Conservation (phyloP, 2,113 vertebrate genomes). For the Arothron firmamentum region DNA sequence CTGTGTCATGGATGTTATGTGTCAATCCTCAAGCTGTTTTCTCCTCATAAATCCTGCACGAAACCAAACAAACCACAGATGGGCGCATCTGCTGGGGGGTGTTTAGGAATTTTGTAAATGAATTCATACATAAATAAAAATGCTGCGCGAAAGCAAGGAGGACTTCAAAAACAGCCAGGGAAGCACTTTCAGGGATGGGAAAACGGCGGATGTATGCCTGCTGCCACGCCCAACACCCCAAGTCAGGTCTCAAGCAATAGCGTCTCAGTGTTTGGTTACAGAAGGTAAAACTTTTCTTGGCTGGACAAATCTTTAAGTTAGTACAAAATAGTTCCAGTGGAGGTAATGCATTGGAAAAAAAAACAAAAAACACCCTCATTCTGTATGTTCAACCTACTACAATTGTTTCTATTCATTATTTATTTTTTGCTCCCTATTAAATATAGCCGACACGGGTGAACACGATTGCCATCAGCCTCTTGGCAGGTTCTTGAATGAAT, state of each 20-base stretch:
- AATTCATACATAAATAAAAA: neutral
- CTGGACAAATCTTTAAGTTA: no score
- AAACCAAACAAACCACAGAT: conserved; percentile 47
- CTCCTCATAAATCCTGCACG: conserved; percentile 14
- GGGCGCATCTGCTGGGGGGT: conserved; percentile 47
- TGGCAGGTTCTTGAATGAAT: conserved; percentile 48
- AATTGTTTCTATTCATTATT: conserved; percentile 10
- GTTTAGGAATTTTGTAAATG: conserved; percentile 14
- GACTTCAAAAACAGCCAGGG: no score
- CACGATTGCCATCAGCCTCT: conserved; percentile 16
- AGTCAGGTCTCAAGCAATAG: no score
- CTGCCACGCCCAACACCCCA: no score
- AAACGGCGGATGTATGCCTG: no score
- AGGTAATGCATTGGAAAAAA: no score
- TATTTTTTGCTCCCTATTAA: neutral
- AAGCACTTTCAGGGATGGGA: no score
- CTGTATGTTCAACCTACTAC: neutral
- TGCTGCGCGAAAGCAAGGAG: conserved; percentile 10
- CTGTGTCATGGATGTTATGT: conserved; percentile 6
- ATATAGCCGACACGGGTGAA: neutral
- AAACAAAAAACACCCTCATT: no score
- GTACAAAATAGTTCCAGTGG: no score
- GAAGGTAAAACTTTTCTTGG: no score
- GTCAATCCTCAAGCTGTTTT: conserved; percentile 25
- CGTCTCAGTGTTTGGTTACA: no score